Base-by-base conservation (phyloP, 2,888 invertebrate species). In the Lagria hirta region DNA sequence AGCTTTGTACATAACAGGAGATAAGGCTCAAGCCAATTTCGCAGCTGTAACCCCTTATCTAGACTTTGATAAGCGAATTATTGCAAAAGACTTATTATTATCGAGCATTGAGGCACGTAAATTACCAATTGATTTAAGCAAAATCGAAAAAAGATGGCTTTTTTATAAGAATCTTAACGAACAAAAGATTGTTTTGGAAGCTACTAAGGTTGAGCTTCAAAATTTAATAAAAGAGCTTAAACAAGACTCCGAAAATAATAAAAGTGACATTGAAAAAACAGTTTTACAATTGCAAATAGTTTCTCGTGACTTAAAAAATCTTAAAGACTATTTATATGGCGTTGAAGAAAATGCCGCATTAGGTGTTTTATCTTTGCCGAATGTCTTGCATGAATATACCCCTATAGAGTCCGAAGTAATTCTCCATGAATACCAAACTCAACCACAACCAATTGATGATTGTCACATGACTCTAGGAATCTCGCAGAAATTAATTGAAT, bases 331-430 rank as follows among this genome's bases (percentile, higher is more conserved):
- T 24, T 66, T 83, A n/a, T 84, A 85, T 77, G 79, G 80, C n/a
- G 73, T 88, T 3, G 87, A 90, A 65, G 84, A 86, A 64, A 76
- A 76, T 33, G 80, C 86, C 4, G 74, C 85, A 27, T 63, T 81
- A 16, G 75, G 78, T 58, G 75, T 78, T 43, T 70, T 91, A 34
- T 75, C 77, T 58, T 62, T 91, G 36, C 91, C 91, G 0, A 91
- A 88, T 65, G 57, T 64, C 29, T 60, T 91, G 47, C 84, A 89
- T 65, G 48, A 71, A 0, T 72, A 71, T 28, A 86, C 88, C 10
- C 85, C 87, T 1, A 17, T 41, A 15, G 57, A 69, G 34, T 38
- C 23, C 11, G 64, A 73, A 28, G 26, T 43, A 12, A 42, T 66
- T 38, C 38, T 72, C 21, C 55, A 68, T 49, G 49, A 52, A 29